Base-by-base conservation (phyloP, 30 jellyfish, hydroid and myxozoan genomes). In the Haliclystus octoradiatus region DNA sequence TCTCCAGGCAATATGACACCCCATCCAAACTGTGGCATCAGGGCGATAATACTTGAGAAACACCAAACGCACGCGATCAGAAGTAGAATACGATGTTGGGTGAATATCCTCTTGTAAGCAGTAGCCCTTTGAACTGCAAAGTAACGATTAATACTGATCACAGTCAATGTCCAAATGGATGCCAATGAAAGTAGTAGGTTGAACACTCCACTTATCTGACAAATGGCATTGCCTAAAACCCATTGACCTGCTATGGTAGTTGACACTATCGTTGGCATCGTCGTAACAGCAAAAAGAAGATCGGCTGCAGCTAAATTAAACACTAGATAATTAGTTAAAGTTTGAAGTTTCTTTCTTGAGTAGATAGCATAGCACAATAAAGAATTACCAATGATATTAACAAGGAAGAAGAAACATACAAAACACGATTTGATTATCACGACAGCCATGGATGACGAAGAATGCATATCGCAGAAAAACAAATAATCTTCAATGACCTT, bases 221-320 rank as follows among this genome's bases (percentile, higher is more conserved):
- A 89, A 50, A 89, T 14, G 25, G 84, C 82, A 0, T 24, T 62
- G 7, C 98, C 98, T 0, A 89, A 84, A 14, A 89, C 47, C 98
- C 98, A 89, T 63, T 35, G 62, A 35, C 82, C 63, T 0, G 98
- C 93, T 3, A 89, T 69, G 1, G 98, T 61, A 25, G 98, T 89
- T 57, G 70, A 35, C 3, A 89, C 31, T 22, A 89, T 50, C 74
- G 72, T 30, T 14, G 95, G 94, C 87, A 89, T 72, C 15, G 81
- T 93, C 31, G 94, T 81, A 14, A 82, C 23, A 15, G 81, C 74
- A 31, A 80, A 89, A 0, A 89, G 80, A 14, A 89, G 69, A 62
- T 89, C 98, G 2, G 98, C 94, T 4, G 77, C 67, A 19, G 98
- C 98, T 19, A 89, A 76, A 65, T 82, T 89, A 49, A 82, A 82